A percentile compares a stretch with the other conserved stretches of the same genome.
Conservation (phyloP, 2,797 vertebrate genomes). For the Molossus molossus region DNA sequence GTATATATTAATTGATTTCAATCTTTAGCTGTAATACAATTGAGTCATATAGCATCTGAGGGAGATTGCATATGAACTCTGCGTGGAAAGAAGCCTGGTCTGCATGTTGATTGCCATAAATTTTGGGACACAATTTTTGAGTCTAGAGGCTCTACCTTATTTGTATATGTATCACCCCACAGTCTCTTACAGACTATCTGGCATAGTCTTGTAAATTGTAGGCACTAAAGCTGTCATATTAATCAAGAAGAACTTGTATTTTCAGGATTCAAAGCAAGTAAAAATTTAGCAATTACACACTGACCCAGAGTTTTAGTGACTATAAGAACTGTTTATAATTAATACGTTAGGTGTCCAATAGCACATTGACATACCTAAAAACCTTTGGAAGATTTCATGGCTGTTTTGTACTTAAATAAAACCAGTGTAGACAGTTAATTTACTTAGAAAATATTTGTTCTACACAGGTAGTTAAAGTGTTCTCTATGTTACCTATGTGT, state of each 20-base stretch:
- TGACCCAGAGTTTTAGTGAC: background rate
- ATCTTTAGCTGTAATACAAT: background rate
- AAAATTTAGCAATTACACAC: background rate
- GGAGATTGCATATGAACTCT: background rate
- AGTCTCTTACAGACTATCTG: background rate
- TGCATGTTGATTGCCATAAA: background rate
- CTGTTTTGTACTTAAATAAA: slow-evolving; percentile 4
- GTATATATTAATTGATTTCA: slow-evolving; percentile 12
- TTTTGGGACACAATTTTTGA: background rate
- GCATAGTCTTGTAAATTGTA: background rate
- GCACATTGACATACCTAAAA: background rate
- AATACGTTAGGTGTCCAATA: background rate
- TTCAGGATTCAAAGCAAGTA: slow-evolving; percentile 44
- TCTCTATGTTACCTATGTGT: background rate
- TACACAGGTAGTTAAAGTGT: background rate
- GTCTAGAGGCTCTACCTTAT: background rate
- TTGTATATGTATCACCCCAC: background rate
- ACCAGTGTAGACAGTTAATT: slow-evolving; percentile 6
- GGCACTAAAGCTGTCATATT: background rate
- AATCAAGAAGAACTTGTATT: background rate
- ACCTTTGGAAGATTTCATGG: background rate
- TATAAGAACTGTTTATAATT: background rate
- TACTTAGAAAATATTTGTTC: slow-evolving; percentile 37
- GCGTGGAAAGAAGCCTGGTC: background rate
- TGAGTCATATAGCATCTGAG: background rate